A percentile compares a stretch with the other conserved stretches of the same genome.
Evolutionary conservation across 2,113 vertebrate species (phyloP).

Genomic region (Marcusenius ussheri): DNA sequence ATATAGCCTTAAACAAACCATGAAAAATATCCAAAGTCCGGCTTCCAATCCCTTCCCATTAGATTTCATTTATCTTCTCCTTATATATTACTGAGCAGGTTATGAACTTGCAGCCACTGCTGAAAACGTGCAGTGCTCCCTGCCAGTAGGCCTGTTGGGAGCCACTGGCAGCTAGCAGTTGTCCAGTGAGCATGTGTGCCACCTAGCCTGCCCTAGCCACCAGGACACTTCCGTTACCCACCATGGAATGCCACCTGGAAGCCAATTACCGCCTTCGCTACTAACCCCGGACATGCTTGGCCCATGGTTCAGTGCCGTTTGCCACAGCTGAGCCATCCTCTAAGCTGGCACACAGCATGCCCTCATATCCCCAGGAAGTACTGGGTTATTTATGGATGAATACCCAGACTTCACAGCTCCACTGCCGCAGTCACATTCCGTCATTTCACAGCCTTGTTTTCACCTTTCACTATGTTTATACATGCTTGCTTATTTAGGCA

Average conservation of each 20-base stretch:
- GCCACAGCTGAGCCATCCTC: not conserved
- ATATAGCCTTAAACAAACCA: not conserved
- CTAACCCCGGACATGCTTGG: not conserved
- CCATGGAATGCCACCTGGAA: not conserved
- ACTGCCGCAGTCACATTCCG: not conserved
- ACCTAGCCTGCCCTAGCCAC: not conserved
- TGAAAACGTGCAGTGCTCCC: not conserved
- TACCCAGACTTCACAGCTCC: not conserved
- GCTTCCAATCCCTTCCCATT: not conserved
- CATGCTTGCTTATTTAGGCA: not conserved
- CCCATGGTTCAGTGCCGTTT: constrained; percentile 9
- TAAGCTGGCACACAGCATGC: not conserved
- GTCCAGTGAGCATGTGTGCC: not conserved
- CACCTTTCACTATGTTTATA: not conserved
- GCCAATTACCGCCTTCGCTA: constrained; percentile 8
- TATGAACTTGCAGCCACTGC: not conserved
- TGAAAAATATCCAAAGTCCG: not conserved
- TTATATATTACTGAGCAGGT: not conserved
- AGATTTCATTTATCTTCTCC: not conserved
- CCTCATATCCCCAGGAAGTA: not conserved
- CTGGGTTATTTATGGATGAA: not conserved
- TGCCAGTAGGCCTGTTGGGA: not conserved
- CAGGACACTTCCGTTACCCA: not conserved
- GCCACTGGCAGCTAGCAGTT: not conserved
- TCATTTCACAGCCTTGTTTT: not conserved